Percentiles rank a stretch among this genome's conserved stretches.
phyloP scores from a whole-genome alignment of 2,113 vertebrate genomes.

The Asarcornis scutulata region DNA sequence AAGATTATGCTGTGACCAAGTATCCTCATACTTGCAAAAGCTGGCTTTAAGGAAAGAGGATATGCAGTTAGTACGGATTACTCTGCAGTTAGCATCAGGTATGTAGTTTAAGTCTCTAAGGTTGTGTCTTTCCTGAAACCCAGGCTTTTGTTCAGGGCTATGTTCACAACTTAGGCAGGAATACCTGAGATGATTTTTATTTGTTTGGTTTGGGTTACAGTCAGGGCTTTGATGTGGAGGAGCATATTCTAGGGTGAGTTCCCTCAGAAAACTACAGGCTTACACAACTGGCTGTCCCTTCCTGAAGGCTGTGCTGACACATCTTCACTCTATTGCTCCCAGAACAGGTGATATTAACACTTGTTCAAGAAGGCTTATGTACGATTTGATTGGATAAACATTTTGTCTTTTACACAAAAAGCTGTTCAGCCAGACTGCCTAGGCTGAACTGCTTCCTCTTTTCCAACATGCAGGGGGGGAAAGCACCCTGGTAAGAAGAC shows the following conservation, averaged over 20 bases:
- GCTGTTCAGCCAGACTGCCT: background rate
- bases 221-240: background rate
- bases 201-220: background rate
- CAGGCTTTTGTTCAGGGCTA: background rate
- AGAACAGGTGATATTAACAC: background rate
- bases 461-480: background rate
- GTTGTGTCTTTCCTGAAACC: background rate
- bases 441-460: background rate
- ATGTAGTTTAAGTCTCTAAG: background rate
- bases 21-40: slow-evolving; percentile 1
- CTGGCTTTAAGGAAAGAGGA: slow-evolving; percentile 16
- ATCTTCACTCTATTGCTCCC: background rate
- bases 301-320: background rate
- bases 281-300: background rate
- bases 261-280: background rate
- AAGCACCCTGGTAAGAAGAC: background rate
- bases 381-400: background rate
- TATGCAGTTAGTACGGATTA: background rate
- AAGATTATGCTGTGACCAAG: background rate
- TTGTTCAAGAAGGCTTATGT: background rate
- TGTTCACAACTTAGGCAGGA: background rate
- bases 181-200: background rate
- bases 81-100: background rate
- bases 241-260: background rate
- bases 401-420: background rate